Evolutionary conservation across 2,888 invertebrate species (phyloP), one percentile per base, ranked within the genome.

Genomic region (Nemoura dubitans): DNA sequence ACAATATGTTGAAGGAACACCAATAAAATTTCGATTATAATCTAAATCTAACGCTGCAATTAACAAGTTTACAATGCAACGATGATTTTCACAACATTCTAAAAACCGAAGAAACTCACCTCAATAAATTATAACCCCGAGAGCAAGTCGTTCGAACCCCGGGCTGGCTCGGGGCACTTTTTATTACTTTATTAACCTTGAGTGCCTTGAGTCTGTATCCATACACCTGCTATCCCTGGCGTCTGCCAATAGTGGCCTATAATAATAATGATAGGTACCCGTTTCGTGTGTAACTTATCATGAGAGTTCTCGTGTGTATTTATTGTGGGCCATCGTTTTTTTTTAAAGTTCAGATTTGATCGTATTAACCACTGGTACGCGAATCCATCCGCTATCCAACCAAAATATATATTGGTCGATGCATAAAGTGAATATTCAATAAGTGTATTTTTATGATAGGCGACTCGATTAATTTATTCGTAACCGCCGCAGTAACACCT

Each of bases 1-100:
- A 59, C 59, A 59, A 59, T 59, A 59, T 59, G 59, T 59, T 59
- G 59, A 59, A 59, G 59, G 59, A 59, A 59, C 59, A 59, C 59
- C 59, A 59, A 59, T 59, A 59, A 59, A 59, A 59, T 7, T 59
- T 10, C 59, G 59, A 59, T 59, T 59, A 59, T 59, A 10, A 59
- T 59, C 59, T 59, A 59, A 59, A 59, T 59, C 59, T 59, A 59
- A 59, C 59, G 59, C 59, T 16, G 59, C 59, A 59, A 59, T 59
- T 59, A 59, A 59, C 59, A 59, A 7, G 59, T 59, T 59, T 59
- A 59, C 59, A 59, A 59, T 59, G 59, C 59, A 59, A 59, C 59
- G 59, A 59, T 59, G 59, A 59, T 59, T 59, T 36, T 59, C 59
- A 59, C 59, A 21, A 59, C 59, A 59, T 59, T 14, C 59, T 59